Conservation (phyloP, 2,888 invertebrate species). For the Litoditis marina region DNA sequence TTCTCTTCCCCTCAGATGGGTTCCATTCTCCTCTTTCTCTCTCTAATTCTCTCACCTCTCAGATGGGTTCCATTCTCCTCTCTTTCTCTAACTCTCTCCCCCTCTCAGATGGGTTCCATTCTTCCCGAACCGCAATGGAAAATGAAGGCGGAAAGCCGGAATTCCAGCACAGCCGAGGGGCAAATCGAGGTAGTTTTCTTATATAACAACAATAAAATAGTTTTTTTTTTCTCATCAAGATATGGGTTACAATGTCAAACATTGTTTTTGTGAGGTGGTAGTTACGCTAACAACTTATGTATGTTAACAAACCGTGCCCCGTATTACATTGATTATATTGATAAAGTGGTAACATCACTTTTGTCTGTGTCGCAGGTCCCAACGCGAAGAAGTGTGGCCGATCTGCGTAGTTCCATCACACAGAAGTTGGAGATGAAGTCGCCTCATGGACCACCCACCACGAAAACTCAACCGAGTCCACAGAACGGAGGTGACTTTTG, state of each 20-base stretch:
- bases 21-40: slow-evolving; percentile 1
- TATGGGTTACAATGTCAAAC: too few relatives aligned
- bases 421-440: slow-evolving; percentile 36
- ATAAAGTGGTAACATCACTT: too few relatives aligned
- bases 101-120: slow-evolving; percentile 13
- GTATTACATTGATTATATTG: neutral
- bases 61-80: neutral
- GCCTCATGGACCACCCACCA: slow-evolving; percentile 8
- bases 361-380: too few relatives aligned
- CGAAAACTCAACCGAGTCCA: neutral
- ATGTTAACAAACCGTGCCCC: too few relatives aligned
- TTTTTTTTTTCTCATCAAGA: neutral
- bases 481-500: neutral
- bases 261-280: too few relatives aligned
- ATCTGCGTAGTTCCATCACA: slow-evolving; percentile 29
- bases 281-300: too few relatives aligned
- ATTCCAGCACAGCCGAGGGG: slow-evolving; percentile 20
- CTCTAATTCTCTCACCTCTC: neutral
- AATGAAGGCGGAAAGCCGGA: slow-evolving; percentile 11
- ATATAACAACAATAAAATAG: neutral
- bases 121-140: slow-evolving; percentile 13
- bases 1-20: neutral
- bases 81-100: neutral
- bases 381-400: slow-evolving; percentile 25
- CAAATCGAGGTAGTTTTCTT: slow-evolving; percentile 21